These are phyloP conservation scores for Polydrusus cervinus DNA, from an alignment of 2,888 invertebrate species.

Conservation along the genomic window DNA sequence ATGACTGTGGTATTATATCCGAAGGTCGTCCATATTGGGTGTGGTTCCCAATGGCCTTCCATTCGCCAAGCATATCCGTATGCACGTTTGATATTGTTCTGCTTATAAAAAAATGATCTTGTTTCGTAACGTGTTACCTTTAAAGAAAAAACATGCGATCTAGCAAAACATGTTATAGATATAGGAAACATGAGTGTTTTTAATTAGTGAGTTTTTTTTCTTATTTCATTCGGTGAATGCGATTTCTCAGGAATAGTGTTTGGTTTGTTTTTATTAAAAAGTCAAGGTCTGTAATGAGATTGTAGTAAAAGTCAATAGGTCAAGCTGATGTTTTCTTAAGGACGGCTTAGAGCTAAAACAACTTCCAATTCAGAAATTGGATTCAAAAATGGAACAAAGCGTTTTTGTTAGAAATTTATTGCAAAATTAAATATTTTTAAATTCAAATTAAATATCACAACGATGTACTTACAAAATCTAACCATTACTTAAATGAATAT, in stretches of 20 bases:
- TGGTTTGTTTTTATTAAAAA: slow-evolving; percentile 6
- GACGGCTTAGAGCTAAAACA: background rate
- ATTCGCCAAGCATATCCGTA: slow-evolving; percentile 52
- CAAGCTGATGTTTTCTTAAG: background rate
- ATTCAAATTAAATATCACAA: too few species aligned
- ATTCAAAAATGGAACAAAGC: too few species aligned
- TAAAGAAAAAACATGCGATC: slow-evolving; percentile 22
- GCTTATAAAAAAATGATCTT: slow-evolving; percentile 32
- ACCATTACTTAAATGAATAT: too few species aligned
- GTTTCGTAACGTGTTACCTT: slow-evolving; percentile 29
- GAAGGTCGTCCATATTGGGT: slow-evolving; percentile 46
- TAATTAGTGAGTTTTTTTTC: background rate
- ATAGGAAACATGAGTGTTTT: slow-evolving; percentile 10
- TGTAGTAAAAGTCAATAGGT: background rate
- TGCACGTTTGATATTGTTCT: slow-evolving; percentile 46
- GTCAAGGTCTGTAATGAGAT: background rate
- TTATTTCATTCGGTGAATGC: background rate
- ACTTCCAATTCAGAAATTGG: too few species aligned
- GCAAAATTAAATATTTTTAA: too few species aligned
- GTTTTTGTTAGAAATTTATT: too few species aligned
- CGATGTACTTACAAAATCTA: too few species aligned
- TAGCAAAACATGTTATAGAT: slow-evolving; percentile 19
- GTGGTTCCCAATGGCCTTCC: slow-evolving; percentile 50
- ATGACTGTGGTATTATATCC: slow-evolving; percentile 28
- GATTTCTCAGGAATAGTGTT: background rate